phyloP scores from a whole-genome alignment of 2,113 vertebrate genomes.

The Geothlypis trichas region DNA sequence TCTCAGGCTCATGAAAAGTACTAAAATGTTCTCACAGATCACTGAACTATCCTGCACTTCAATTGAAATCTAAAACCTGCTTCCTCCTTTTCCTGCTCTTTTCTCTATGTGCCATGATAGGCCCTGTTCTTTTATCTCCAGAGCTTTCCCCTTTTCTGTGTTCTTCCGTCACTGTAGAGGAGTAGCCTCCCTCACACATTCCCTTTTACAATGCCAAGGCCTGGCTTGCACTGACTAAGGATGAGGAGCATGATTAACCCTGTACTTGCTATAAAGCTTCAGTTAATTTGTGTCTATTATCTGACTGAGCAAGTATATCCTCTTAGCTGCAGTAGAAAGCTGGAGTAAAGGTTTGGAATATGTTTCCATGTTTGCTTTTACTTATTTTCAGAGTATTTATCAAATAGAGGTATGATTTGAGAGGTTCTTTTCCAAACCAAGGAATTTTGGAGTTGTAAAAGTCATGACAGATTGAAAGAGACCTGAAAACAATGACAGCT shows the following conservation, averaged over 20 bases:
- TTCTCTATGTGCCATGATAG: background rate
- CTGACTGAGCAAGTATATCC: background rate
- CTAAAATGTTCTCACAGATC: background rate
- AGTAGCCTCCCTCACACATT: background rate
- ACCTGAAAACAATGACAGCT: background rate
- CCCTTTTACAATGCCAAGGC: background rate
- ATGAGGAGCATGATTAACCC: background rate
- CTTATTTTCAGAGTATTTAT: background rate
- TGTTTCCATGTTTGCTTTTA: background rate
- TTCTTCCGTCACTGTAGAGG: background rate
- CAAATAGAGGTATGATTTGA: background rate
- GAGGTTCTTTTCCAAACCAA: background rate
- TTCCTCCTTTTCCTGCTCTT: background rate
- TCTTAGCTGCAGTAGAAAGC: background rate
- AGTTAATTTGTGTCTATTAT: background rate
- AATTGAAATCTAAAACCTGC: conserved; percentile 24
- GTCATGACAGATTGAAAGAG: background rate
- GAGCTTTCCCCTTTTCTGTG: background rate
- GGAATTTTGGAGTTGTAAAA: background rate
- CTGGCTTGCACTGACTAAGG: background rate
- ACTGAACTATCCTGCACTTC: conserved; percentile 14
- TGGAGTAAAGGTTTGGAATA: background rate
- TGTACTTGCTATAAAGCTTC: background rate
- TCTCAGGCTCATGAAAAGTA: background rate
- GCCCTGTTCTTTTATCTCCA: background rate